Base-by-base conservation (phyloP, 2,797 vertebrate genomes). In the Neostethus bicornis region DNA sequence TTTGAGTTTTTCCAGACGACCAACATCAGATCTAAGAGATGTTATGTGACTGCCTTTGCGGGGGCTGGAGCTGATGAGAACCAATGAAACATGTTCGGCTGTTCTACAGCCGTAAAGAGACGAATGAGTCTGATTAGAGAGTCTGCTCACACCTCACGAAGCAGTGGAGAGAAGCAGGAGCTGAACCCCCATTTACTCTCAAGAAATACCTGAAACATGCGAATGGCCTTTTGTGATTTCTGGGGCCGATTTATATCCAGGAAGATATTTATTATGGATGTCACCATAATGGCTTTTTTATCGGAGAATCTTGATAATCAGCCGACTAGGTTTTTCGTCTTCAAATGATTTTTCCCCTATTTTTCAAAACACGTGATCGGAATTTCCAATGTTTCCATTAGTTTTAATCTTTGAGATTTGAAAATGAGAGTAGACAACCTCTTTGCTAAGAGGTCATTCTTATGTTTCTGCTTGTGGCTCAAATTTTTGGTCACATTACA, bases 51-150 rank as follows among this genome's bases (percentile, higher is more conserved):
- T 63, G 38, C 64, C 44, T 53, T 73, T 63, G 42, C 51, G 48
- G 57, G 50, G 31, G 11, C 28, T 31, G 17, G 45, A 51, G 45
- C 57, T 51, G 54, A 72, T 55, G 54, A 62, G 42, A 62, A 63
- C 34, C 67, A 51, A 53, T 75, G 56, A 72, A 75, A 60, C 51
- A 58, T 45, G 53, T 43, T 56, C 58, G 51, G 55, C 65, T 59
- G 50, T 45, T 70, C 31, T 44, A 41, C 45, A 20, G 51, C 64
- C 60, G 45, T 62, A 60, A 76, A 49, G 38, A 58, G 66, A 78
- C 57, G 41, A 64, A 51, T 24, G 61, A 59, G 59, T 67, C 28
- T 43, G 56, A 68, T 43, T 68, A 31, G 6, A 51, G 49, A 52
- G 39, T 59, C 50, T 29, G 32, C 38, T 44, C 60, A 39, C 56